Evolutionary conservation across 2,888 invertebrate species (phyloP).

Genomic region (Callosobruchus maculatus): DNA sequence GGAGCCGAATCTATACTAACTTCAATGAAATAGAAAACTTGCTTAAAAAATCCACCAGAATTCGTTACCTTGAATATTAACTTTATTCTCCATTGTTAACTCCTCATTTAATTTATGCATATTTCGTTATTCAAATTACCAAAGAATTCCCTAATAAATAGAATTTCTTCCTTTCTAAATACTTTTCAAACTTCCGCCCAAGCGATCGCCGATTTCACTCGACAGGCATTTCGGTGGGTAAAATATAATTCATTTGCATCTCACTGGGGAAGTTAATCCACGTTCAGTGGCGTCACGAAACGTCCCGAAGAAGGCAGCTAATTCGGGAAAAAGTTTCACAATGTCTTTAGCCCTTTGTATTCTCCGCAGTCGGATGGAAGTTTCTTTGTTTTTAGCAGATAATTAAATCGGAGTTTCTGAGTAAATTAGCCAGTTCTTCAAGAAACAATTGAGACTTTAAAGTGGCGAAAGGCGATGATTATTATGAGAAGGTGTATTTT

Average conservation of each 20-base stretch:
- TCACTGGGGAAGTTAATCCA: conserved; percentile 11
- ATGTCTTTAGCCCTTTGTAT: background rate
- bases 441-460: background rate
- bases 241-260: conserved; percentile 24
- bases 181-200: conserved; percentile 22
- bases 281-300: conserved; percentile 9
- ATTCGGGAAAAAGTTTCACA: background rate
- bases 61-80: background rate
- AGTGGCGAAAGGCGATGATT: background rate
- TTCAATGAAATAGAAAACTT: background rate
- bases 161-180: conserved; percentile 19
- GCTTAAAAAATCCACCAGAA: background rate
- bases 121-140: conserved; percentile 22
- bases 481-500: background rate
- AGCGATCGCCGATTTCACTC: conserved; percentile 23
- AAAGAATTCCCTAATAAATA: conserved; percentile 17
- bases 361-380: background rate
- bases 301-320: background rate
- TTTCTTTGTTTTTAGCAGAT: background rate
- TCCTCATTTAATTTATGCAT: conserved; percentile 18
- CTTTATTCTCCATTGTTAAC: conserved; percentile 5
- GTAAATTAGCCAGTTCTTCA: background rate
- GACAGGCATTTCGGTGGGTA: conserved; percentile 17
- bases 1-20: no score
- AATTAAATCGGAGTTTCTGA: conserved; percentile 2